Conservation (phyloP, 2,888 invertebrate species). For the Colostygia pectinataria region DNA sequence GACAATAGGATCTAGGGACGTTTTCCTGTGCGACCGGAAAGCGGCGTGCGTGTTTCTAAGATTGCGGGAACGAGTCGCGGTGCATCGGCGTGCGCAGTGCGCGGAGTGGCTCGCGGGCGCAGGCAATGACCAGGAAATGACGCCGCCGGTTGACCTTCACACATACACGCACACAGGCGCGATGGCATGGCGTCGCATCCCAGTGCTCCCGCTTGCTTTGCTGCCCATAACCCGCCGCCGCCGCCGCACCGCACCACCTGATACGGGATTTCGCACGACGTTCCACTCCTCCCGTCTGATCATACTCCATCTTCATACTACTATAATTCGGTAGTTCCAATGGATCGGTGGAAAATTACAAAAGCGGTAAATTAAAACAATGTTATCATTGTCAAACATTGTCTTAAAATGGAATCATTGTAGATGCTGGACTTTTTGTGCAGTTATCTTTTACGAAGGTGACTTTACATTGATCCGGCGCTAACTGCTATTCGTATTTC, state of each 20-base stretch:
- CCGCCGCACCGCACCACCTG: constrained; percentile 3
- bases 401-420: constrained; percentile 22
- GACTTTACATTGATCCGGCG: constrained; percentile 50
- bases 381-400: constrained; percentile 37
- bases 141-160: constrained; percentile 79
- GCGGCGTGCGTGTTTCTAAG: constrained; percentile 61
- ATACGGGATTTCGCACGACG: constrained; percentile 37
- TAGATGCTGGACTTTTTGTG: constrained; percentile 34
- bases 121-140: constrained; percentile 82
- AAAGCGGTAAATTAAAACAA: constrained; percentile 15
- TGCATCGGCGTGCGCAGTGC: constrained; percentile 39
- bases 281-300: not conserved
- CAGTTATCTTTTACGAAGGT: constrained; percentile 55
- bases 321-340: not conserved
- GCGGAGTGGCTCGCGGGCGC: constrained; percentile 57
- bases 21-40: constrained; percentile 75
- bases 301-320: not conserved
- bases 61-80: constrained; percentile 44
- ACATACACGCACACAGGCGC: constrained; percentile 46
- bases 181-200: constrained; percentile 44
- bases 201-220: constrained; percentile 39
- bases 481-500: constrained; percentile 25
- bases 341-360: constrained; percentile 21
- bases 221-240: constrained; percentile 15
- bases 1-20: constrained; percentile 54